A percentile compares a stretch with the other conserved stretches of the same genome.
phyloP scores from a whole-genome alignment of 2,797 vertebrate species.

The Meda fulgida region DNA sequence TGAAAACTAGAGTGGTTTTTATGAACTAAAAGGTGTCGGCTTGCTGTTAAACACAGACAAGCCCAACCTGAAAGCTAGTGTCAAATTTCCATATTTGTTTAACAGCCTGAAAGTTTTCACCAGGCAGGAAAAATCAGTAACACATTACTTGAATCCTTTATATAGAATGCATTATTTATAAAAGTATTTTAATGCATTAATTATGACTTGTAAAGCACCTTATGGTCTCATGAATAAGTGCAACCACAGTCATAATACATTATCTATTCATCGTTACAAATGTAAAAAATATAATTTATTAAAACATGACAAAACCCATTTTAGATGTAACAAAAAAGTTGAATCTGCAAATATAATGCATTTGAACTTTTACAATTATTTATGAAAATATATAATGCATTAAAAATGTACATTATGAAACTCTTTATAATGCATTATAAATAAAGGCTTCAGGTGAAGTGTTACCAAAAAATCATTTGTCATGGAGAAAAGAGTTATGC shows the following conservation, averaged over 20 bases:
- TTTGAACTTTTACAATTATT: conserved; percentile 1
- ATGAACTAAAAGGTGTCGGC: neutral
- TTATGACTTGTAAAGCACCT: neutral
- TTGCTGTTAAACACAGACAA: neutral
- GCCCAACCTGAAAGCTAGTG: neutral
- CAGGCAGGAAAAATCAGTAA: neutral
- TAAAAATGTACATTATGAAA: neutral
- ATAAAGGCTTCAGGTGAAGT: neutral
- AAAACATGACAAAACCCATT: neutral
- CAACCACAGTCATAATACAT: neutral
- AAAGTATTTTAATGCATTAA: neutral
- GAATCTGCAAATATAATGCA: conserved; percentile 1
- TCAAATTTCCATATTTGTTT: neutral
- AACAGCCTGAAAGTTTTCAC: neutral
- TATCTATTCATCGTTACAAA: neutral
- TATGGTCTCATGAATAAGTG: neutral
- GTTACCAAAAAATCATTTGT: neutral
- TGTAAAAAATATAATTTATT: neutral
- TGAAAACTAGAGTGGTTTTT: neutral
- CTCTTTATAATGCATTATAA: neutral
- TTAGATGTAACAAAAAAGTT: neutral
- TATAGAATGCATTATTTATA: neutral
- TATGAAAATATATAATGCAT: neutral
- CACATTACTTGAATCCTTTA: conserved; percentile 8
- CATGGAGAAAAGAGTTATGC: neutral